Base-by-base conservation (phyloP, 2,113 vertebrate genomes). In the Poecilia latipinna region DNA sequence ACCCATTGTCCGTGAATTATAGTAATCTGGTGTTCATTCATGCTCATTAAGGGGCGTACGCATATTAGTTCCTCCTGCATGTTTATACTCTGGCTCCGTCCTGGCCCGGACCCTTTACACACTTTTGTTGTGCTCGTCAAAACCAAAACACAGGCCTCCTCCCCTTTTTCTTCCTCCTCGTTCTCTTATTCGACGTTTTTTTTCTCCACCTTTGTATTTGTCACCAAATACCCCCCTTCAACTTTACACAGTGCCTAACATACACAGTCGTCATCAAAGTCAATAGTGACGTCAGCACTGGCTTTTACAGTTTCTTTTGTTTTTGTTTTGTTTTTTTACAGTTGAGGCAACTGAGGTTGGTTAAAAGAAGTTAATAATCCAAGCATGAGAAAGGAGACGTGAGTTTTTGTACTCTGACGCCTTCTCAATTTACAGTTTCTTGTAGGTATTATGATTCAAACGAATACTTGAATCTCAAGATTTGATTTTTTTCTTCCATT, bases 11-110 rank as follows among this genome's bases (percentile, higher is more conserved):
- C 64, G 26, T 32, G 32, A 2, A 19, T 60, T 65, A 26, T 66
- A 82, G 67, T 86, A 84, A 90, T 54, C 62, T 61, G 1, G 4
- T 68, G 65, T 86, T 83, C 84, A 83, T 85, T 82, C 85, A 83
- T 86, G n/a, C 42, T 33, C 19, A 35, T 65, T 39, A 66, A 65
- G 65, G 78, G 75, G 78, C 32, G 72, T 84, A 61, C 64, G 75
- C 79, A 73, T 67, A 35, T 7, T 0, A 28, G 42, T 81, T 91
- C 86, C 75, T 64, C 44, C 4, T 0, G 8, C 13, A n/a, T 91
- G 79, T 86, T 86, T 86, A 80, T 72, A 6, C 28, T 73, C 65
- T 70, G 79, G 86, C 84, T 89, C 88, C 83, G 67, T 6, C 17
- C 78, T 87, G 88, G 66, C 77, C 66, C 0, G 0, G 75, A 77